Base-by-base conservation (phyloP, 2,888 invertebrate species). In the Leuctra nigra region DNA sequence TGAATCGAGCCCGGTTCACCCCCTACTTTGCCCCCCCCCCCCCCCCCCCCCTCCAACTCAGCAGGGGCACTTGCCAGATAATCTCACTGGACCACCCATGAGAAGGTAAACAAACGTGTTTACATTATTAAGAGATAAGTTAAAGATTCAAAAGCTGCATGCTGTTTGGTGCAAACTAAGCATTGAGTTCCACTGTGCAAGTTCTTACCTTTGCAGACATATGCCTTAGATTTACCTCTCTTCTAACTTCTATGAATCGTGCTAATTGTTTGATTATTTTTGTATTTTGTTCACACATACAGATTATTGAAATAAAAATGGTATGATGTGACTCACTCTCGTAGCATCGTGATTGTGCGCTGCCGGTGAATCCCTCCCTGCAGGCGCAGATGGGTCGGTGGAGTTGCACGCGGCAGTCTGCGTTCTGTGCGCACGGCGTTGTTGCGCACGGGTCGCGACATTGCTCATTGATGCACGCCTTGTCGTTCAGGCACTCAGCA, bases 381-480 rank as follows among this genome's bases (percentile, higher is more conserved):
- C 93, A 93, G 2, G 85, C 82, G 68, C 93, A 94, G 22, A 86
- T 77, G 7, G 91, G 87, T 65, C 91, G 77, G 66, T 92, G 92
- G 59, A 84, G 75, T 71, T 85, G 84, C 0, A 87, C 85, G 58
- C 85, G 77, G 66, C 91, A 92, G 56, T 84, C 83, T 1, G 91
- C 85, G 67, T 90, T 89, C 54, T 78, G 75, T 3, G 89, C 90
- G 65, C 91, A 92, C 2, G 73, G 68, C 60, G 78, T 73, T 13
- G 82, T 79, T 4, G 76, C 74, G 67, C 93, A 93, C 6, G 91
- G 90, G 66, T 86, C 82, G 38, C 78, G 73, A 67, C 92, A 92
- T 61, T 75, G 79, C 59, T 82, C 75, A 67, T 87, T 85, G 55
- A 87, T 79, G 68, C 94, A 94, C 0, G 91, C 86, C 65, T 87